Conservation (phyloP, 2,888 invertebrate genomes). For the Heteromyza rotundicornis region DNA sequence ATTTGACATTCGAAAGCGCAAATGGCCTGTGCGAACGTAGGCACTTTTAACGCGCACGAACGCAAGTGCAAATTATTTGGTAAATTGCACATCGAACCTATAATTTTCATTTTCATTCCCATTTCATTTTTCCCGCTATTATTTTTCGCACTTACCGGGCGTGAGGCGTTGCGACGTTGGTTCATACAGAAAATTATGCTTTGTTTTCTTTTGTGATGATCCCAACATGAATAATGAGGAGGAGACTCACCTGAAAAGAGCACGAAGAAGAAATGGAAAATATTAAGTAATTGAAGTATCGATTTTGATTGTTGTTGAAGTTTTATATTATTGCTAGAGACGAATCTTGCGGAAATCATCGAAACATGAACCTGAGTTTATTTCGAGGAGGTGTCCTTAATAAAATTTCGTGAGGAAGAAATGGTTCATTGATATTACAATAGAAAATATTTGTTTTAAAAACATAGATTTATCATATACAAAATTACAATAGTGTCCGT, state of each 20-base stretch:
- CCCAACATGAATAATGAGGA: not conserved
- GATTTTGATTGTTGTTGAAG: no score
- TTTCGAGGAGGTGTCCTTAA: no score
- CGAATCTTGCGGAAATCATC: no score
- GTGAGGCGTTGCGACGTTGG: not conserved
- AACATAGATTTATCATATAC: no score
- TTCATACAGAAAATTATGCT: not conserved
- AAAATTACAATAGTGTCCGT: no score
- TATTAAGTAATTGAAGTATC: not conserved
- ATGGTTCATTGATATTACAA: no score
- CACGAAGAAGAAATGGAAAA: not conserved
- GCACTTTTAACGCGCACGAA: not conserved
- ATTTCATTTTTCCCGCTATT: not conserved
- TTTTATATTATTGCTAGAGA: no score
- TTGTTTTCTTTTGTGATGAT: no score
- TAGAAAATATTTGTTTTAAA: no score
- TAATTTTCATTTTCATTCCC: not conserved
- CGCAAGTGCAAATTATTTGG: conserved; percentile 1
- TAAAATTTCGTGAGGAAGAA: no score
- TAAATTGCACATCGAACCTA: not conserved
- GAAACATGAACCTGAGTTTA: no score
- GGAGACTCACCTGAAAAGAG: conserved; percentile 29
- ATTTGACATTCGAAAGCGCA: conserved; percentile 22
- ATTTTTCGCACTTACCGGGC: conserved; percentile 2
- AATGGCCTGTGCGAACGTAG: not conserved